phyloP scores from a whole-genome alignment of 2,797 vertebrate genomes.

The Sternarchorhynchus goeldii region DNA sequence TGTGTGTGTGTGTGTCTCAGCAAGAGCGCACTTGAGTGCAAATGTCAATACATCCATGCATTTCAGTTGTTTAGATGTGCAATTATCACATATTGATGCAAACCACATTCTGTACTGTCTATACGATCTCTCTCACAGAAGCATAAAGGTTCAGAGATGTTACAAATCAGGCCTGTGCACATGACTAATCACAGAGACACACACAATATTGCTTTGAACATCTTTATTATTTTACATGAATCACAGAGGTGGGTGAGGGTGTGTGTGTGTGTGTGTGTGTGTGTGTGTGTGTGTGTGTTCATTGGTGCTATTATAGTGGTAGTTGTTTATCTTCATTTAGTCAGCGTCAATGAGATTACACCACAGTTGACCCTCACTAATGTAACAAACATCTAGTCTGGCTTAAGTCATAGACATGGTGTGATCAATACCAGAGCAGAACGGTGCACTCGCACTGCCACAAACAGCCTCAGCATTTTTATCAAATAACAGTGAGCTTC shows the following conservation, averaged over 20 bases:
- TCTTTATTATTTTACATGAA: too few species aligned
- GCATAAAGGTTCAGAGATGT: neutral
- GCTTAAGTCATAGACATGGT: constrained; percentile 26
- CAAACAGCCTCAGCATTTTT: neutral
- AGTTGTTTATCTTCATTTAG: constrained; percentile 47
- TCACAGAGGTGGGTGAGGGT: constrained; percentile 2
- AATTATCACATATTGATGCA: constrained; percentile 36
- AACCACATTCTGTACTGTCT: neutral
- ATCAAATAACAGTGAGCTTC: neutral
- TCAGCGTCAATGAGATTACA: constrained; percentile 51
- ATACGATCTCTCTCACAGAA: neutral
- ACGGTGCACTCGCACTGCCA: constrained; percentile 13
- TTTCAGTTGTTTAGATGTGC: constrained; percentile 28
- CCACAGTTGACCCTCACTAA: constrained; percentile 44
- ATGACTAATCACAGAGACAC: constrained; percentile 7
- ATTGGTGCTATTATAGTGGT: constrained; percentile 8
- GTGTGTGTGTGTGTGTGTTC: neutral
- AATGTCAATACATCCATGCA: constrained; percentile 15
- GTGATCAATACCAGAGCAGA: constrained; percentile 43
- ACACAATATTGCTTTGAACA: neutral
- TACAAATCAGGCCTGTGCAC: constrained; percentile 30
- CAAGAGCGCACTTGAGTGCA: too few species aligned
- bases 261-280: constrained; percentile 2
- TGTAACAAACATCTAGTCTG: constrained; percentile 37
- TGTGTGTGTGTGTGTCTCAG: constrained; percentile 23